phyloP scores from a whole-genome alignment of 2,888 invertebrate genomes.

The Eugnorisma glareosa region DNA sequence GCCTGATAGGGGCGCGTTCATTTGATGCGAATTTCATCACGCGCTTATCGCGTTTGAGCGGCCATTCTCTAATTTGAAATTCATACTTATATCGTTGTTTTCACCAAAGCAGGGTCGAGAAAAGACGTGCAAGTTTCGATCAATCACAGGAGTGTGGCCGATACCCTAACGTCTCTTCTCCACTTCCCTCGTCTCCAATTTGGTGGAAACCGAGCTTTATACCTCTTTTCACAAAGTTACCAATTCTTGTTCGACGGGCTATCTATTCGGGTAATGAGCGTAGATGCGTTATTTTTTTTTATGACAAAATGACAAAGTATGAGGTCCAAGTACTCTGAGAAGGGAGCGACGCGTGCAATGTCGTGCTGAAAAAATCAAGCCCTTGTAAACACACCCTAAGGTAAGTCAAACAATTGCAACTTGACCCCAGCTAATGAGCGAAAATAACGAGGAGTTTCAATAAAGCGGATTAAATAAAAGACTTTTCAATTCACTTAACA shows the following conservation, averaged over 20 bases:
- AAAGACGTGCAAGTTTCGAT: not conserved
- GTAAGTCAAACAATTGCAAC: conserved; percentile 25
- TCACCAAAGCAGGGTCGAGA: not conserved
- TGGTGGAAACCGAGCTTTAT: not conserved
- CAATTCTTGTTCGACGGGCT: not conserved
- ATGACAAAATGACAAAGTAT: not conserved
- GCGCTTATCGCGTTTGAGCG: not conserved
- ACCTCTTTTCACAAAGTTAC: not conserved
- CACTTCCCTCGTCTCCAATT: not conserved
- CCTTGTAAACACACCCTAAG: not conserved
- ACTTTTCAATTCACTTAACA: conserved; percentile 46
- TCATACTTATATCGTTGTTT: not conserved
- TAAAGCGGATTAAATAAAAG: conserved; percentile 49
- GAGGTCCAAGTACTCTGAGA: not conserved
- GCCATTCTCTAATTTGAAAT: not conserved
- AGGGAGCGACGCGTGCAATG: not conserved
- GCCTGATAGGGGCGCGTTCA: not conserved
- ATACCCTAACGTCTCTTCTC: not conserved
- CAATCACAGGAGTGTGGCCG: not conserved
- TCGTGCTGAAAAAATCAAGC: not conserved
- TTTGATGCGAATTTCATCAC: not conserved
- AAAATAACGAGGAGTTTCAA: conserved; percentile 30
- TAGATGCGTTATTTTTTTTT: too few species aligned
- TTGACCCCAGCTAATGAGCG: conserved; percentile 39
- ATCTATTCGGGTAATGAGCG: not conserved